These are phyloP conservation scores for Nematolebias whitei DNA, from an alignment of 2,113 vertebrate genomes.

Conservation along the genomic window DNA sequence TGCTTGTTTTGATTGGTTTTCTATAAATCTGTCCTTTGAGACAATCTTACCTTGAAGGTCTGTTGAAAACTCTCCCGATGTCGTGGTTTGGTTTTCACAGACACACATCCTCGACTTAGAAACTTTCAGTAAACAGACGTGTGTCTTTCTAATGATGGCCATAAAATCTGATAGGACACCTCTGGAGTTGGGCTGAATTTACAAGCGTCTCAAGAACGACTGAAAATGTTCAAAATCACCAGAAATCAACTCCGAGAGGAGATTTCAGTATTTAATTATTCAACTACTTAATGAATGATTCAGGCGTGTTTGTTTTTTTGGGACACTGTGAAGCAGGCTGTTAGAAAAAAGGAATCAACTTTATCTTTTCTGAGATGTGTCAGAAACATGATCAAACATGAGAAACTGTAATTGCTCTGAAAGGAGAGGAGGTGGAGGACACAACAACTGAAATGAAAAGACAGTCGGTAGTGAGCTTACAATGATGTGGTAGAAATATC, in stretches of 20 bases:
- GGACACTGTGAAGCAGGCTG: not conserved
- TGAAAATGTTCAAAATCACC: not conserved
- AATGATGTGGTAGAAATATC: too few relatives aligned
- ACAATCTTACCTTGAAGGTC: too few relatives aligned
- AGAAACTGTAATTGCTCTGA: not conserved
- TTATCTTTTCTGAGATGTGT: not conserved
- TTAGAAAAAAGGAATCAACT: not conserved
- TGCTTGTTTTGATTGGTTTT: too few relatives aligned
- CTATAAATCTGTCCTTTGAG: too few relatives aligned
- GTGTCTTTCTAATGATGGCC: not conserved
- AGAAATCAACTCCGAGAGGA: too few relatives aligned
- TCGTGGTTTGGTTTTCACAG: too few relatives aligned
- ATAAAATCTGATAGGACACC: not conserved
- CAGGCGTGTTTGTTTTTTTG: not conserved
- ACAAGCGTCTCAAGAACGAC: not conserved
- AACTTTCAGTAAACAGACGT: not conserved
- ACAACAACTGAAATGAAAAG: slow-evolving; percentile 2
- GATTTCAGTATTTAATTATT: not conserved
- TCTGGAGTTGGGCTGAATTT: too few relatives aligned
- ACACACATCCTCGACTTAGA: too few relatives aligned
- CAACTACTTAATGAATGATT: not conserved
- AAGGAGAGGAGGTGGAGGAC: not conserved
- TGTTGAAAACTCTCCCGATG: too few relatives aligned
- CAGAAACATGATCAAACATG: not conserved
- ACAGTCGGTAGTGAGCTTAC: not conserved